A percentile compares a stretch with the other conserved stretches of the same genome.
Evolutionary conservation across 2,797 vertebrate species (phyloP).

Genomic region (Cheirogaleus major): DNA sequence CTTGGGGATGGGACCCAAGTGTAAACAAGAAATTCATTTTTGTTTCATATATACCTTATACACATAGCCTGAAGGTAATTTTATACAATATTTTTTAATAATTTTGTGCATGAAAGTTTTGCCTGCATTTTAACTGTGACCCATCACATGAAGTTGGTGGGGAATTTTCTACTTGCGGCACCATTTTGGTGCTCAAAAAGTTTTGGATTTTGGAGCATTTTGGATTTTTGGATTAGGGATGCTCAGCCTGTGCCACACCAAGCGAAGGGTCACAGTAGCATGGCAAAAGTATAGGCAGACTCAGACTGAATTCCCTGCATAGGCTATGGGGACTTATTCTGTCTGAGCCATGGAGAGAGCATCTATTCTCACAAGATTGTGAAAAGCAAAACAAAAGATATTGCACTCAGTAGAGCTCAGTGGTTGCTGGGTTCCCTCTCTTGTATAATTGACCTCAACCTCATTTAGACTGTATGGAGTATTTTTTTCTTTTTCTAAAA

Average conservation of each 20-base stretch:
- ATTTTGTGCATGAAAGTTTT: not conserved
- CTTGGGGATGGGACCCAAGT: not conserved
- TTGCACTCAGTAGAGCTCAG: not conserved
- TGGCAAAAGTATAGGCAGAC: not conserved
- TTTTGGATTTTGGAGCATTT: not conserved
- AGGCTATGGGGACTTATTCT: not conserved
- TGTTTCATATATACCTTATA: not conserved
- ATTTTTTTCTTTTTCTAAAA: slow-evolving; percentile 26
- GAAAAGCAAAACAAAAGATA: not conserved
- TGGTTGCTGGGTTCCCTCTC: not conserved
- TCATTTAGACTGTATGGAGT: not conserved
- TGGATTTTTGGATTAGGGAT: not conserved
- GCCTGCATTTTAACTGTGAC: not conserved
- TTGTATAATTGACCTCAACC: not conserved
- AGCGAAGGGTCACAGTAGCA: not conserved
- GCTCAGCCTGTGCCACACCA: not conserved
- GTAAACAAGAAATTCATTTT: not conserved
- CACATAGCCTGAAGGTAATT: no score
- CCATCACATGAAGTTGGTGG: not conserved
- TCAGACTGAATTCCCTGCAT: not conserved
- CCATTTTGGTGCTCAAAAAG: not conserved
- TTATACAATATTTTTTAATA: not conserved
- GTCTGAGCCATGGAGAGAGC: not conserved
- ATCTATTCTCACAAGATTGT: not conserved
- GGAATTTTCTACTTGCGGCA: not conserved